Evolutionary conservation across 1,140 invertebrate genomes (phyloP).

Genomic region (Lasioglossum baleicum): DNA sequence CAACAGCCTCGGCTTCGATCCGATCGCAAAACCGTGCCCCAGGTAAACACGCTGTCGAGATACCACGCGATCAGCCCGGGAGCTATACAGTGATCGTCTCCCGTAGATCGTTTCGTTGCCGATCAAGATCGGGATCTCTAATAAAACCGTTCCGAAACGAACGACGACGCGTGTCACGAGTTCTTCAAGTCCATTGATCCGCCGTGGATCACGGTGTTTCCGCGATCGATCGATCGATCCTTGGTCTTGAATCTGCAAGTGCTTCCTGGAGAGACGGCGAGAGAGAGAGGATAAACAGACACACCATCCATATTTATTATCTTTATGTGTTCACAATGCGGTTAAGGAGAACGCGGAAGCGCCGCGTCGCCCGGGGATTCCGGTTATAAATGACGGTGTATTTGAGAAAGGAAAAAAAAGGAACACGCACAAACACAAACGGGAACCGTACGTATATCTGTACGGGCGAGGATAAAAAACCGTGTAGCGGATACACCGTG

Average conservation of each 20-base stretch:
- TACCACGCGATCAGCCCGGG: no score
- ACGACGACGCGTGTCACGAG: no score
- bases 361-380: slow-evolving; percentile 50
- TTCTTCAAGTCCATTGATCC: background rate
- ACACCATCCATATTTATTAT: slow-evolving; percentile 69
- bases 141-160: no score
- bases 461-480: background rate
- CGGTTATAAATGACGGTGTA: slow-evolving; percentile 65
- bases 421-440: background rate
- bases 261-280: slow-evolving; percentile 44
- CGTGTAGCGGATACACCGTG: background rate
- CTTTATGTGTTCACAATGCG: slow-evolving; percentile 64
- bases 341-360: slow-evolving; percentile 69
- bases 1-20: slow-evolving; percentile 51
- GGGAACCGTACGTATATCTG: background rate
- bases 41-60: slow-evolving; percentile 44
- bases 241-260: slow-evolving; percentile 60
- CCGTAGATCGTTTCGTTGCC: no score
- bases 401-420: background rate
- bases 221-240: slow-evolving; percentile 42
- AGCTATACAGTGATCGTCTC: no score
- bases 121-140: no score
- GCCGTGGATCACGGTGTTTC: background rate
- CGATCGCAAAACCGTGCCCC: slow-evolving; percentile 22
- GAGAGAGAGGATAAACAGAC: slow-evolving; percentile 31